A percentile compares a stretch with the other conserved stretches of the same genome.
Conservation (phyloP, 2,797 vertebrate genomes). For the Hipposideros larvatus region DNA sequence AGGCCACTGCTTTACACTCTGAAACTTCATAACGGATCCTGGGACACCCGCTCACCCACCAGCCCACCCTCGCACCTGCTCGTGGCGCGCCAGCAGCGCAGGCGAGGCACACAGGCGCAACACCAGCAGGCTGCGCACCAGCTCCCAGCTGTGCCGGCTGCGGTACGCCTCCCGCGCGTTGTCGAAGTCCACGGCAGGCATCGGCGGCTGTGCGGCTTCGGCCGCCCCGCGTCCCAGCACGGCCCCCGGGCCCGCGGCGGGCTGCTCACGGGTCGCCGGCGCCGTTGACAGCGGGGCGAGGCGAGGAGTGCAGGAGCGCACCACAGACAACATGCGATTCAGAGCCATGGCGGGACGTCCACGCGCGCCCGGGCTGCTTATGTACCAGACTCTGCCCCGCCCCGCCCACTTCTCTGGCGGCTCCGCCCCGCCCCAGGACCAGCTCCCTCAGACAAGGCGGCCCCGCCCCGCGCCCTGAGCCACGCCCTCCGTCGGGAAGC, state of each 20-base stretch:
- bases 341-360: background rate
- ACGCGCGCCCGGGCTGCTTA: fast-evolving
- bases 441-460: fast-evolving
- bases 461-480: fast-evolving
- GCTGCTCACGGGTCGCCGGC: conserved; percentile 43
- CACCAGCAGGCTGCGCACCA: conserved; percentile 93
- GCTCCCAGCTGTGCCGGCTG: conserved; percentile 93
- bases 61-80: conserved; percentile 67
- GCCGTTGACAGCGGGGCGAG: conserved; percentile 23
- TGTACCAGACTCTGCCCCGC: background rate
- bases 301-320: background rate
- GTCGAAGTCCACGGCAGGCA: conserved; percentile 90
- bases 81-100: conserved; percentile 90
- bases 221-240: conserved; percentile 77
- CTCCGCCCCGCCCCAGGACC: background rate
- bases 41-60: conserved; percentile 77
- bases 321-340: fast-evolving
- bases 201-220: background rate
- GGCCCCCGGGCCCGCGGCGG: background rate
- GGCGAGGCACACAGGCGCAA: conserved; percentile 93
- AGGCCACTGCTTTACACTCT: background rate
- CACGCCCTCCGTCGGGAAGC: background rate
- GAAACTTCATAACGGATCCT: background rate
- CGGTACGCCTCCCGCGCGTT: conserved; percentile 93
- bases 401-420: background rate